phyloP scores from a whole-genome alignment of 1,140 invertebrate species.

The Zaprionus inermis region DNA sequence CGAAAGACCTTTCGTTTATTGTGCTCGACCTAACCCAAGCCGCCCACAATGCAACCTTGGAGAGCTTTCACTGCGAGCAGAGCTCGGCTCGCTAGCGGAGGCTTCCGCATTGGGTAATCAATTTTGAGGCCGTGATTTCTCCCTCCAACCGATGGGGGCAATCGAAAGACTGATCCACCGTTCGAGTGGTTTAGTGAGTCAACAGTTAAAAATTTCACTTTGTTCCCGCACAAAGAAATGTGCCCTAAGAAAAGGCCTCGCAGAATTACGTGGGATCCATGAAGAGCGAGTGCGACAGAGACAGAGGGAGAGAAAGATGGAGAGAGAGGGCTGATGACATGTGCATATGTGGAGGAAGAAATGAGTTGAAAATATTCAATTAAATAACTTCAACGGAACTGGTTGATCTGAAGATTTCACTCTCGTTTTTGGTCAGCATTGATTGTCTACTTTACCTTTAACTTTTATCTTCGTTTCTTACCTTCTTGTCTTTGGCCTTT shows the following conservation, averaged over 20 bases:
- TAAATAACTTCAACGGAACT: slow-evolving; percentile 63
- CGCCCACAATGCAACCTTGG: neutral
- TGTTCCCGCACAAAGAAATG: too few relatives aligned
- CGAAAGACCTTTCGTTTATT: neutral
- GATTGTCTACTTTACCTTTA: slow-evolving; percentile 19
- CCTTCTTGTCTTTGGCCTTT: neutral
- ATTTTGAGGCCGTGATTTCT: neutral
- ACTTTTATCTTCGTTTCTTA: slow-evolving; percentile 28
- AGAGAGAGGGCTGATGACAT: neutral
- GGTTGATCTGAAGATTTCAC: slow-evolving; percentile 65
- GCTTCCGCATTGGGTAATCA: neutral
- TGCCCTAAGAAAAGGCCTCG: neutral
- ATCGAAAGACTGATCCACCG: slow-evolving; percentile 8
- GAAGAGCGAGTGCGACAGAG: neutral
- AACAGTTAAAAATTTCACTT: slow-evolving; percentile 8
- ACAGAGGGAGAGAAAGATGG: neutral
- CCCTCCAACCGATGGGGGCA: neutral
- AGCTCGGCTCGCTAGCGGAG: neutral
- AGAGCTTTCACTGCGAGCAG: slow-evolving; percentile 3
- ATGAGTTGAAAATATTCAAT: slow-evolving; percentile 50
- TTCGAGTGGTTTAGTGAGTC: slow-evolving; percentile 1
- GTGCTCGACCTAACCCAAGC: slow-evolving; percentile 7
- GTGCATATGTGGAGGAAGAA: neutral
- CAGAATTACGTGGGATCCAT: neutral
- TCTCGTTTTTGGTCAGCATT: slow-evolving; percentile 64